Evolutionary conservation across 2,888 invertebrate species (phyloP).

Genomic region (Merodon equestris): DNA sequence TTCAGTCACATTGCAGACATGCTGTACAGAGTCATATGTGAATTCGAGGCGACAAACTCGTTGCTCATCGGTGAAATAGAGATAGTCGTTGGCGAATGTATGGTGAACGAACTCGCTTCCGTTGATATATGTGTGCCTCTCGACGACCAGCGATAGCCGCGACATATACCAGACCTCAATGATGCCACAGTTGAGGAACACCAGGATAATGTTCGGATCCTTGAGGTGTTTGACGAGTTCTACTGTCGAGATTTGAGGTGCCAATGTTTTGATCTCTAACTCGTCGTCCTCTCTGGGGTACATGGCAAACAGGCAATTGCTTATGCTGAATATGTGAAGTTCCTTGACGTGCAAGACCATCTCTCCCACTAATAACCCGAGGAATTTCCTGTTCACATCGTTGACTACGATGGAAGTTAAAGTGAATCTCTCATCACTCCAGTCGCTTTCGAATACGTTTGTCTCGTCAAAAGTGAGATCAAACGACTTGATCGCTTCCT

Average conservation of each 20-base stretch:
- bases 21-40: slow-evolving; percentile 68
- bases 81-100: slow-evolving; percentile 71
- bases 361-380: slow-evolving; percentile 70
- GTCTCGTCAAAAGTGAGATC: slow-evolving; percentile 75
- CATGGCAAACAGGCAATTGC: slow-evolving; percentile 74
- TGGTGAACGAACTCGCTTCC: slow-evolving; percentile 72
- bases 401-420: slow-evolving; percentile 71
- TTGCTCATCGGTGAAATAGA: slow-evolving; percentile 74
- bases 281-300: slow-evolving; percentile 13
- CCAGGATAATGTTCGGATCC: slow-evolving; percentile 71
- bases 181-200: slow-evolving; percentile 74
- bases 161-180: slow-evolving; percentile 77
- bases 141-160: slow-evolving; percentile 66
- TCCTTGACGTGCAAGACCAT: slow-evolving; percentile 59
- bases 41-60: slow-evolving; percentile 73
- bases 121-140: slow-evolving; percentile 71
- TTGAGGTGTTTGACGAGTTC: slow-evolving; percentile 71
- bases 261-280: slow-evolving; percentile 44
- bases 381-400: slow-evolving; percentile 71
- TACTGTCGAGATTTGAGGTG: slow-evolving; percentile 70
- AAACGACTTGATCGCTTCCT: slow-evolving; percentile 71
- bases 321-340: slow-evolving; percentile 74
- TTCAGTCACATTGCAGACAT: slow-evolving; percentile 71
- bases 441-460: slow-evolving; percentile 75
- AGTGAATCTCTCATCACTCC: slow-evolving; percentile 73